A percentile compares a stretch with the other conserved stretches of the same genome.
Evolutionary conservation across 2,888 invertebrate species (phyloP).

Genomic region (Alcis repandata): DNA sequence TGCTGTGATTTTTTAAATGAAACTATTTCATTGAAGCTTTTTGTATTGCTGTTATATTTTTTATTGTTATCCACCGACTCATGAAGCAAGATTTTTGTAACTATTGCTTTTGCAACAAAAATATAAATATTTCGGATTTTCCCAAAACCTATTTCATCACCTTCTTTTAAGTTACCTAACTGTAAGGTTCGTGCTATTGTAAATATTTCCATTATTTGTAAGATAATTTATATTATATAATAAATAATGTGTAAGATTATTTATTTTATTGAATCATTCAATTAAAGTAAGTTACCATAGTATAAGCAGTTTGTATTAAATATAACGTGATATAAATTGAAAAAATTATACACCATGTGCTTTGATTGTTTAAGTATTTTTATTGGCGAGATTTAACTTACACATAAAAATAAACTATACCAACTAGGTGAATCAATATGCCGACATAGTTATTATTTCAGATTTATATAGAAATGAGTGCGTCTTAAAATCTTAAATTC

Average conservation of each 20-base stretch:
- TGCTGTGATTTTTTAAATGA: background rate
- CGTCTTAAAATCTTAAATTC: too few relatives aligned
- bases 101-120: conserved; percentile 10
- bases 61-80: conserved; percentile 34
- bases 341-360: conserved; percentile 46
- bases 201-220: conserved; percentile 65
- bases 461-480: background rate
- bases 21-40: conserved; percentile 3
- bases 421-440: too few relatives aligned
- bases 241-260: conserved; percentile 54
- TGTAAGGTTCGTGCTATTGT: conserved; percentile 69
- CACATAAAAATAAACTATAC: too few relatives aligned
- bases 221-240: conserved; percentile 63
- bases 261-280: conserved; percentile 58
- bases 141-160: conserved; percentile 11
- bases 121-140: conserved; percentile 22
- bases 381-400: conserved; percentile 7
- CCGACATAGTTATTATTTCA: too few relatives aligned
- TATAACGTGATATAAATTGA: conserved; percentile 24
- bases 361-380: conserved; percentile 38
- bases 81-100: background rate
- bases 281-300: conserved; percentile 56
- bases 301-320: conserved; percentile 41
- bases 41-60: conserved; percentile 7
- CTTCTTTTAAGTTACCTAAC: conserved; percentile 37